Evolutionary conservation across 1,140 invertebrate species (phyloP).

Genomic region (Trichonephila clavata): DNA sequence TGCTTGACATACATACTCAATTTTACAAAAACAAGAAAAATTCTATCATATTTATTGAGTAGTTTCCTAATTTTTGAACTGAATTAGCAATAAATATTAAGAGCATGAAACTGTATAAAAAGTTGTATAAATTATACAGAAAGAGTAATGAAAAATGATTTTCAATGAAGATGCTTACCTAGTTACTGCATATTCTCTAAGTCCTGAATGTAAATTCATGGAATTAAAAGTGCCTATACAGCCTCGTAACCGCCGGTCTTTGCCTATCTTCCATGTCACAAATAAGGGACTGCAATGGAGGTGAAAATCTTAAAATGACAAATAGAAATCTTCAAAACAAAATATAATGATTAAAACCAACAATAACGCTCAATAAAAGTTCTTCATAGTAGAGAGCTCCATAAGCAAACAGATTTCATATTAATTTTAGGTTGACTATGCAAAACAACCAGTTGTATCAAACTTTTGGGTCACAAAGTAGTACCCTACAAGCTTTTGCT

Average conservation of each 20-base stretch:
- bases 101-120: not conserved
- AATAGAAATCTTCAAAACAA: slow-evolving; percentile 24
- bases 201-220: slow-evolving; percentile 94
- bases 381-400: too few relatives aligned
- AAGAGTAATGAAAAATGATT: not conserved
- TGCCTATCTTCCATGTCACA: slow-evolving; percentile 99
- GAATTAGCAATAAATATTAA: not conserved
- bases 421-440: too few relatives aligned
- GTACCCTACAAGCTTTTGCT: too few relatives aligned
- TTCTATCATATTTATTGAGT: too few relatives aligned
- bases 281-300: slow-evolving; percentile 93
- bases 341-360: too few relatives aligned
- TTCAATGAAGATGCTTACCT: slow-evolving; percentile 83
- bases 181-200: slow-evolving; percentile 97
- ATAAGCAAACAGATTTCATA: too few relatives aligned
- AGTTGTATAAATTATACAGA: not conserved
- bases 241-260: slow-evolving; percentile 93
- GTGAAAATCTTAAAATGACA: slow-evolving; percentile 42
- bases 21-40: too few relatives aligned
- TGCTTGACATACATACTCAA: too few relatives aligned
- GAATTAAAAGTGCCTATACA: slow-evolving; percentile 98
- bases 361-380: too few relatives aligned
- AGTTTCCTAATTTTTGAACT: too few relatives aligned
- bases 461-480: too few relatives aligned
- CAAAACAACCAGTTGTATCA: too few relatives aligned